These are phyloP conservation scores for Anoplophora glabripennis DNA, from an alignment of 1,140 invertebrate genomes.

Conservation along the genomic window DNA sequence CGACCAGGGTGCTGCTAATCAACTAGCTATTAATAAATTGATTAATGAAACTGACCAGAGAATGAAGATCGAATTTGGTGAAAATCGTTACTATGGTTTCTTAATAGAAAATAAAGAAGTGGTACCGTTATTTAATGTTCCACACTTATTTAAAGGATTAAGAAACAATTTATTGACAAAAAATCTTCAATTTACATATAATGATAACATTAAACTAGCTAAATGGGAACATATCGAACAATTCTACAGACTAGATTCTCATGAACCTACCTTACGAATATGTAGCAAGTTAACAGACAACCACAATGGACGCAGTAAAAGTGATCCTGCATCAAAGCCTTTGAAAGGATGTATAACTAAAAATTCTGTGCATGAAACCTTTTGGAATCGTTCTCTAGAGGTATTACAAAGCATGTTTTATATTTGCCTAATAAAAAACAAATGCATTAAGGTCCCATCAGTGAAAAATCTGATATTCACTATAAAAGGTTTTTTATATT, in stretches of 20 bases:
- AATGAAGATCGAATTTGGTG: too few species aligned
- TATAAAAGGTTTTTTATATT: constrained; percentile 17
- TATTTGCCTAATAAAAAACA: neutral
- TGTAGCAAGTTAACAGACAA: constrained; percentile 20
- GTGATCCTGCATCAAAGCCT: neutral
- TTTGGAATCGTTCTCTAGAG: constrained; percentile 6
- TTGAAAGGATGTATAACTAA: constrained; percentile 5
- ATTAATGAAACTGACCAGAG: too few species aligned
- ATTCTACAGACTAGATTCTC: constrained; percentile 11
- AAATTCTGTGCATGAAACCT: constrained; percentile 2
- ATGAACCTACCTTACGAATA: constrained; percentile 5
- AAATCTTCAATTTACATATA: constrained; percentile 15
- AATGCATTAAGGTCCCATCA: constrained; percentile 11
- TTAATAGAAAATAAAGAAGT: too few species aligned
- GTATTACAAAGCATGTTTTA: constrained; percentile 10
- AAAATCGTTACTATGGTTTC: too few species aligned
- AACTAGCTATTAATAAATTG: too few species aligned
- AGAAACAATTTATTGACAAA: constrained; percentile 22
- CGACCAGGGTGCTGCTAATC: too few species aligned
- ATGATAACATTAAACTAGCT: constrained; percentile 14
- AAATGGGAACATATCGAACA: constrained; percentile 20
- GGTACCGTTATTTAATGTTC: too few species aligned
- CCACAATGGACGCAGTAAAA: constrained; percentile 15
- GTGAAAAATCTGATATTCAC: constrained; percentile 23
- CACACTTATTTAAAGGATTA: too few species aligned